Evolutionary conservation across 2,113 vertebrate species (phyloP), one percentile per base, ranked within the genome.

Genomic region (Oreochromis spilurus): DNA sequence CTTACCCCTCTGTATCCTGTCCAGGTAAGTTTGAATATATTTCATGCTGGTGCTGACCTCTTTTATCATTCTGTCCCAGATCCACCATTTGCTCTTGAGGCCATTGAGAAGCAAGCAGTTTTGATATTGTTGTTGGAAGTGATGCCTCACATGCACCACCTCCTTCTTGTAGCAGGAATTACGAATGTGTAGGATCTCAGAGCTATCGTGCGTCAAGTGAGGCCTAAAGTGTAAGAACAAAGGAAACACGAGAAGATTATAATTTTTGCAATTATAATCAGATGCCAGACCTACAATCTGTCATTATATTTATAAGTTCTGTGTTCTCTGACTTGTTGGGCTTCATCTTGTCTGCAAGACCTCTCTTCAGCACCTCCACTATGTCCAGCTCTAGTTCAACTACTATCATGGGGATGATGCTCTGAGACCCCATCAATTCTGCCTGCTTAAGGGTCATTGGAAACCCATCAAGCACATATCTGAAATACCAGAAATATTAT

Each of bases 401-500:
- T 62, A 98, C 96, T 87, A 97, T 89, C 94, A 97, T 93, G 62
- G 98, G 98, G 87, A 98, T 97, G 88, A 99, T 97, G 85, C 95
- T 96, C 26, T 91, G 92, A 38, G 93, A 93, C 87, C 95, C 95
- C 95, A 99, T 94, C 80, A 98, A 90, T 45, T 95, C 93, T 45
- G 97, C 94, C 77, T 99, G 98, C 81, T 95, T 90, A 77, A 92
- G 93, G 60, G 97, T 98, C 90, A 96, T 86, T 31, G 98, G 99
- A 90, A 97, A 99, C 31, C 98, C 98, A 91, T 99, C 98, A 72
- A 99, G 93, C 87, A 99, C 96, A 85, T 97, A 96, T 87, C 99
- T 99, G 92, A 14, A 87, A 83, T 55, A 11, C 9, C 43, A 77
- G 17, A 77, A 3, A 50, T 77, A 60, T 87, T 4, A 93, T 31